phyloP scores from a whole-genome alignment of 30 jellyfish, hydroid and myxozoan species.

The Aurelia sp. region DNA sequence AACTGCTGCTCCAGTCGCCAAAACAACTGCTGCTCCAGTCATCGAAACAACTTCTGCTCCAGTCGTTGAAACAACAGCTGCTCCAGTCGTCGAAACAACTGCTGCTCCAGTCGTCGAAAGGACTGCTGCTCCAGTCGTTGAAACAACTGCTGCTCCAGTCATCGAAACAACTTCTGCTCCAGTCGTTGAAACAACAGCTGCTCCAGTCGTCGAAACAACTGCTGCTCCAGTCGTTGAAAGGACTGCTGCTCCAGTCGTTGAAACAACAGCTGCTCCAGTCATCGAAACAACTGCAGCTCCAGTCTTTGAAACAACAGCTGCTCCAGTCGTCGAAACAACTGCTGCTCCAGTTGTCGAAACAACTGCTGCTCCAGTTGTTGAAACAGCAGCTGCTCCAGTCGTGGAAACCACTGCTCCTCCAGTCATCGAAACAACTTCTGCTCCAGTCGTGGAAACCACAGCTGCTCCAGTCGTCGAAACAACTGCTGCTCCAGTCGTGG shows the following conservation, averaged over 20 bases:
- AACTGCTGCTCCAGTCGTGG: too few relatives aligned
- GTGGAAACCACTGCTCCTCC: too few relatives aligned
- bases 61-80: conserved; percentile 1
- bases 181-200: conserved; percentile 1
- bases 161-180: background rate
- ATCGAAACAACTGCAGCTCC: background rate
- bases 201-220: background rate
- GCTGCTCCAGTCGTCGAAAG: background rate
- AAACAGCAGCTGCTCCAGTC: too few relatives aligned
- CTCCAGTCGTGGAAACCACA: background rate
- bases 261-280: conserved; percentile 6
- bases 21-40: conserved; percentile 5
- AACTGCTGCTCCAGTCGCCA: conserved; percentile 1
- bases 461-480: too few relatives aligned
- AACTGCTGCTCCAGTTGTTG: too few relatives aligned
- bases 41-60: background rate
- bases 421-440: conserved; percentile 11
- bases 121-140: background rate
- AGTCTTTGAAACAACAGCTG: background rate
- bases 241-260: conserved; percentile 15
- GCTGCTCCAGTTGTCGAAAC: too few relatives aligned
- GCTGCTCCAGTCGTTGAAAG: conserved; percentile 6
- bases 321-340: too few relatives aligned
- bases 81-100: conserved; percentile 8
- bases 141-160: conserved; percentile 3